phyloP scores from a whole-genome alignment of 2,888 invertebrate species.

The Heliconius ethilla region DNA sequence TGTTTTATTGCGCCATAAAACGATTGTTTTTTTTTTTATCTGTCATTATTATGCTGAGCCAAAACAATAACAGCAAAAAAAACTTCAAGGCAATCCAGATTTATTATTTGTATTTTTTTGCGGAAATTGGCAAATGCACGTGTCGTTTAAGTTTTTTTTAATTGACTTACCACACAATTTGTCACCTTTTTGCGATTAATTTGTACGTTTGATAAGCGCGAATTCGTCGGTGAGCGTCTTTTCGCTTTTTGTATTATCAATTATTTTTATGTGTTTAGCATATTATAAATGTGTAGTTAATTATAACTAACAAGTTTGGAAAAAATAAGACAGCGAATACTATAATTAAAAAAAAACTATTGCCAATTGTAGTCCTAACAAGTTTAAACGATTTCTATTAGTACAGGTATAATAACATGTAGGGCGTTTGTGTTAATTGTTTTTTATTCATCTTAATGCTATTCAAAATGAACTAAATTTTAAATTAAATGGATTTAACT shows the following conservation, averaged over 20 bases:
- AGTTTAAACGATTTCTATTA: background rate
- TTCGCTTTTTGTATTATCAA: conserved; percentile 40
- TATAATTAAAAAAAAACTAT: background rate
- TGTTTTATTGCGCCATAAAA: background rate
- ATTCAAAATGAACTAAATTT: conserved; percentile 22
- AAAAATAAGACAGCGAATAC: background rate
- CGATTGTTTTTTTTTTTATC: conserved; percentile 8
- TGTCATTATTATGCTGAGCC: background rate
- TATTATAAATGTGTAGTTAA: conserved; percentile 8
- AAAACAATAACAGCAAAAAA: conserved; percentile 10
- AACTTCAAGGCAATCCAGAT: background rate
- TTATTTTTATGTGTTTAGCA: conserved; percentile 10
- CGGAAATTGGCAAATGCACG: conserved; percentile 24
- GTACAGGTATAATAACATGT: conserved; percentile 10
- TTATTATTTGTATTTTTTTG: background rate
- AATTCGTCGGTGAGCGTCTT: conserved; percentile 55
- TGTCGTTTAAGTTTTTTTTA: conserved; percentile 15
- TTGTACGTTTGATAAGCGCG: conserved; percentile 24
- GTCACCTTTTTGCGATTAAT: conserved; percentile 19
- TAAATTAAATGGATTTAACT: conserved; percentile 28
- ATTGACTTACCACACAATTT: conserved; percentile 14
- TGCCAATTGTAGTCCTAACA: background rate
- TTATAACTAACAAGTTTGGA: background rate
- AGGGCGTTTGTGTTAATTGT: conserved; percentile 25
- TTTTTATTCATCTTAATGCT: conserved; percentile 35